A percentile compares a stretch with the other conserved stretches of the same genome.
These are phyloP conservation scores for Pseudopodoces humilis DNA, from an alignment of 2,113 vertebrate species.

Conservation along the genomic window DNA sequence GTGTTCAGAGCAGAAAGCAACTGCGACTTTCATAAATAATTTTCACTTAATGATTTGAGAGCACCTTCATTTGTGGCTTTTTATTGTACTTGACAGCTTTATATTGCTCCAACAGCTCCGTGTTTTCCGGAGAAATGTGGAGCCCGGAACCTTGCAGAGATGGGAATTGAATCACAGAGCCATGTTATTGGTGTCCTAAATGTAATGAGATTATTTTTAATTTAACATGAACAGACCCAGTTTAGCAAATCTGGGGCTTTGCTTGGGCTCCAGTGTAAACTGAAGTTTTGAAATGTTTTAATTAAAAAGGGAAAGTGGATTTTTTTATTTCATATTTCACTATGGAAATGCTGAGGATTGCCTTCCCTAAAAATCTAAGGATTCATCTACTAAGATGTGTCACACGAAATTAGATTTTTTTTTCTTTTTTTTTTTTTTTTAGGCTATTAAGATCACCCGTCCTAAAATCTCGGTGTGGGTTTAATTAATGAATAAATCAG, in stretches of 20 bases:
- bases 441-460: background rate
- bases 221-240: background rate
- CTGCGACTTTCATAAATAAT: conserved; percentile 48
- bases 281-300: background rate
- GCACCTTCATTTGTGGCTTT: background rate
- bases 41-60: conserved; percentile 46
- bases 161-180: conserved; percentile 24
- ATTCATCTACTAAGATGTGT: background rate
- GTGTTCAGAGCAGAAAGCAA: conserved; percentile 5
- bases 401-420: background rate
- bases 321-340: background rate
- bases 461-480: background rate
- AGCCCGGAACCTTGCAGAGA: background rate
- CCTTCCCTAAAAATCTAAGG: background rate
- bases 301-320: background rate
- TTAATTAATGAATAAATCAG: conserved; percentile 32
- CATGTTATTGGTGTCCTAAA: background rate
- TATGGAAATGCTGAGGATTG: background rate
- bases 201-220: conserved; percentile 13
- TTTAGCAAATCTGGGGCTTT: background rate
- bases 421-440: no score
- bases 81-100: conserved; percentile 55
- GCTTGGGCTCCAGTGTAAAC: background rate
- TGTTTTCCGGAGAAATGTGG: background rate
- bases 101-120: conserved; percentile 5